Evolutionary conservation across 23 tunicate genomes (phyloP).

Genomic region (Trididemnum clinides): DNA sequence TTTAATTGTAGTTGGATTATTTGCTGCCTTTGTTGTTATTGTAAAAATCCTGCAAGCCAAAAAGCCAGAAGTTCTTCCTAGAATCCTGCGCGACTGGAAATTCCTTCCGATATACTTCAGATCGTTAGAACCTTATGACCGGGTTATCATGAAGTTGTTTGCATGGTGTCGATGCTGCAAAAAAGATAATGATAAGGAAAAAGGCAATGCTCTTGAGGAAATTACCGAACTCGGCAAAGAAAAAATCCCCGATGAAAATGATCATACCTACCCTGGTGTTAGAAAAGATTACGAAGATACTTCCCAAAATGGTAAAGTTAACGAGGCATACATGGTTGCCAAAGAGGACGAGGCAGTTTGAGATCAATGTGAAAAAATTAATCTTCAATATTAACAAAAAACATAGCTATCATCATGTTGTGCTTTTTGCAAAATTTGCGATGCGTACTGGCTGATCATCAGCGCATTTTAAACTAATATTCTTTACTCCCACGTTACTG

Average conservation of each 20-base stretch:
- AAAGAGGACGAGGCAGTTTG: not conserved
- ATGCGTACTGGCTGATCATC: too few relatives aligned
- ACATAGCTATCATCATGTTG: too few relatives aligned
- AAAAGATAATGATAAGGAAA: not conserved
- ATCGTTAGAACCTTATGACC: slow-evolving; percentile 81
- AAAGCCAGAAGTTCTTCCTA: slow-evolving; percentile 70
- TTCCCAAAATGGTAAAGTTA: not conserved
- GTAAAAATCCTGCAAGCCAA: slow-evolving; percentile 66
- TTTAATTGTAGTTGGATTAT: slow-evolving; percentile 28
- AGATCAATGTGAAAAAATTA: too few relatives aligned
- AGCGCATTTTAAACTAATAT: too few relatives aligned
- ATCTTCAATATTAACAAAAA: too few relatives aligned
- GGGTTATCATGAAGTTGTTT: slow-evolving; percentile 27
- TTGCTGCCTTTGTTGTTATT: slow-evolving; percentile 44
- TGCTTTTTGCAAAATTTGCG: too few relatives aligned
- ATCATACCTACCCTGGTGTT: not conserved
- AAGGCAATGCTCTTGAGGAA: not conserved
- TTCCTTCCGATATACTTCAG: slow-evolving; percentile 75
- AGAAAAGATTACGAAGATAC: not conserved
- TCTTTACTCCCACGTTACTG: too few relatives aligned
- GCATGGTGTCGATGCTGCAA: slow-evolving; percentile 74
- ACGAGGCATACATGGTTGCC: not conserved
- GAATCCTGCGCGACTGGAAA: slow-evolving; percentile 62
- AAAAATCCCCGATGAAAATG: not conserved
- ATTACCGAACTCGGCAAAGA: not conserved